These are phyloP conservation scores for Glyptemys insculpta DNA, from an alignment of 2,797 vertebrate genomes.

Conservation along the genomic window DNA sequence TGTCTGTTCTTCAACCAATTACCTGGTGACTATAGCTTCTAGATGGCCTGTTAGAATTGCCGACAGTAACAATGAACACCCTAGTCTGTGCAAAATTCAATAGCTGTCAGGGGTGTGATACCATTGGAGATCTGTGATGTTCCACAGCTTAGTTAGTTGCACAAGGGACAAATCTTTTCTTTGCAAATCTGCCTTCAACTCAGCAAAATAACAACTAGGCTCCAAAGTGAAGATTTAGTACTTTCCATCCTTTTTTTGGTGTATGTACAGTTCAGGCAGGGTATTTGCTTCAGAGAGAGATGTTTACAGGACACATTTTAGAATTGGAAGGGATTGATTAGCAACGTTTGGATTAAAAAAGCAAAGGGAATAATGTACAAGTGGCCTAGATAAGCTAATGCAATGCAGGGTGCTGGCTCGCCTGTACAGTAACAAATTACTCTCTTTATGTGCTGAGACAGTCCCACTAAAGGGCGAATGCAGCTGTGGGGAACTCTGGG, in stretches of 20 bases:
- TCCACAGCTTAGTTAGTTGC: not conserved
- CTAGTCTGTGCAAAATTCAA: not conserved
- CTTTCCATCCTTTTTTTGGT: slow-evolving; percentile 59
- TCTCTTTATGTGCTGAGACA: not conserved
- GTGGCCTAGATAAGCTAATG: slow-evolving; percentile 26
- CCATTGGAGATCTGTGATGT: rapidly evolving
- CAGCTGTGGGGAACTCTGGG: not conserved
- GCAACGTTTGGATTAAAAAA: slow-evolving; percentile 45
- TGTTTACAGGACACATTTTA: slow-evolving; percentile 67
- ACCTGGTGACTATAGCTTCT: rapidly evolving
- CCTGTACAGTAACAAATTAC: not conserved
- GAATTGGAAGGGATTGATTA: slow-evolving; percentile 62
- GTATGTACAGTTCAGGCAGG: slow-evolving; percentile 58
- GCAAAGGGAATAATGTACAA: slow-evolving; percentile 13
- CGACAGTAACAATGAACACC: rapidly evolving
- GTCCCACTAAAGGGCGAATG: not conserved
- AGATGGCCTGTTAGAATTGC: not conserved
- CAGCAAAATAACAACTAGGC: slow-evolving; percentile 4
- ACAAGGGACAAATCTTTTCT: not conserved
- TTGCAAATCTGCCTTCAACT: not conserved
- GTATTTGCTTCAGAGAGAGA: slow-evolving; percentile 56
- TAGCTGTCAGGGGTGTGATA: rapidly evolving
- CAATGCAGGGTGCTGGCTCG: not conserved
- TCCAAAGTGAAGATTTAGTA: slow-evolving; percentile 59
- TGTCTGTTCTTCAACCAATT: rapidly evolving